Evolutionary conservation across 1,140 invertebrate genomes (phyloP).

Genomic region (Drosophila pallidifrons): DNA sequence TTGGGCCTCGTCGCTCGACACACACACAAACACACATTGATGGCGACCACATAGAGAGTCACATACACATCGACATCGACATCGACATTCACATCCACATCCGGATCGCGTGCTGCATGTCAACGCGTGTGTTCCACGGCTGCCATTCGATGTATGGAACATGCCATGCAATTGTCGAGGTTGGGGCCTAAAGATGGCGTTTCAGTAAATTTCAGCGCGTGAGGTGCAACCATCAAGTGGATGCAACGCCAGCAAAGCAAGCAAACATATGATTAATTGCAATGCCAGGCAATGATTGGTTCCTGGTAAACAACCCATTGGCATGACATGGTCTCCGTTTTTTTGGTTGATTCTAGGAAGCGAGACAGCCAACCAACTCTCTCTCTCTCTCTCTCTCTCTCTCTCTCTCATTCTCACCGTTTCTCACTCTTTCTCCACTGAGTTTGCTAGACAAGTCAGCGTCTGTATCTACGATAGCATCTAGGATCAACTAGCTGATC

Average conservation of each 20-base stretch:
- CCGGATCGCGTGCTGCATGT: conserved; percentile 81
- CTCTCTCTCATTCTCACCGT: neutral
- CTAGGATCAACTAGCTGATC: conserved; percentile 50
- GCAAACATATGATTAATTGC: conserved; percentile 72
- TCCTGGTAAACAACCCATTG: conserved; percentile 65
- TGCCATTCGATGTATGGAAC: conserved; percentile 61
- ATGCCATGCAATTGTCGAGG: conserved; percentile 47
- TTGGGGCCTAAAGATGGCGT: conserved; percentile 45
- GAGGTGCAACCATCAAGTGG: conserved; percentile 67
- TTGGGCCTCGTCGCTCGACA: conserved; percentile 37
- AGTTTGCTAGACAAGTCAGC: conserved; percentile 65
- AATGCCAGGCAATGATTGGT: conserved; percentile 75
- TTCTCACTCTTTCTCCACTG: neutral
- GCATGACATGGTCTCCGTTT: conserved; percentile 46
- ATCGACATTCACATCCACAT: conserved; percentile 46
- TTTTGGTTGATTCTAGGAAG: neutral
- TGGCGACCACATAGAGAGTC: conserved; percentile 35
- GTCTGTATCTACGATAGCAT: conserved; percentile 62
- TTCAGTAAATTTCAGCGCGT: conserved; percentile 45
- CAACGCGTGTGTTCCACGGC: conserved; percentile 75
- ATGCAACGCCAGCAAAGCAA: conserved; percentile 39
- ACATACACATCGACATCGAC: conserved; percentile 33
- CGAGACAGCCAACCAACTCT: neutral
- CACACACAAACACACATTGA: conserved; percentile 19
- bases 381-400: neutral